Evolutionary conservation across 2,113 vertebrate genomes (phyloP).

Genomic region (Paradoxurus hermaphroditus): DNA sequence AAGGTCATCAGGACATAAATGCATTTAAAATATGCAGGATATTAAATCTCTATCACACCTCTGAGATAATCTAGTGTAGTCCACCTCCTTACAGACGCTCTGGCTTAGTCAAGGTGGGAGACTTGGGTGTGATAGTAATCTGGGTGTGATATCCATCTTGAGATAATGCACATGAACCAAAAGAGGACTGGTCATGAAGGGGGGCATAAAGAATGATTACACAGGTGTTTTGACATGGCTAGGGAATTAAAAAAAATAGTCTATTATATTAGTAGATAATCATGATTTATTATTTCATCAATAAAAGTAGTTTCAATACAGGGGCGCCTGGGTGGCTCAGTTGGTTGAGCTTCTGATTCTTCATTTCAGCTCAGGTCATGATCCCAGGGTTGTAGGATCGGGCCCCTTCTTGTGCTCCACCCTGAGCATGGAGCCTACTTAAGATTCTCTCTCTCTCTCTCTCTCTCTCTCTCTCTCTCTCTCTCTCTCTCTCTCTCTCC

Average conservation of each 20-base stretch:
- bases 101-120: neutral
- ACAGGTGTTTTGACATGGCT: neutral
- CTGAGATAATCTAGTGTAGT: neutral
- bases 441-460: too few species aligned
- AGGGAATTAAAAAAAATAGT: neutral
- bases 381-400: too few species aligned
- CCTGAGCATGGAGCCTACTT: too few species aligned
- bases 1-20: neutral
- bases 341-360: too few species aligned
- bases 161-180: neutral
- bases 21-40: neutral
- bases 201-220: neutral
- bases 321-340: too few species aligned
- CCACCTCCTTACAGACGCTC: neutral
- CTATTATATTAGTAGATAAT: slow-evolving; percentile 1
- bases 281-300: slow-evolving; percentile 68
- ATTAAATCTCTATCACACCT: neutral
- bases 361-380: too few species aligned
- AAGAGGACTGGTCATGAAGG: neutral
- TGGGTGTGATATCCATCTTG: neutral
- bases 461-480: too few species aligned
- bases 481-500: too few species aligned
- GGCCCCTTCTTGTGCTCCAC: too few species aligned
- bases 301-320: slow-evolving; percentile 67
- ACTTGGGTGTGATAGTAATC: neutral